phyloP scores from a whole-genome alignment of 2,888 invertebrate genomes.

The Ferdinandea cuprea region DNA sequence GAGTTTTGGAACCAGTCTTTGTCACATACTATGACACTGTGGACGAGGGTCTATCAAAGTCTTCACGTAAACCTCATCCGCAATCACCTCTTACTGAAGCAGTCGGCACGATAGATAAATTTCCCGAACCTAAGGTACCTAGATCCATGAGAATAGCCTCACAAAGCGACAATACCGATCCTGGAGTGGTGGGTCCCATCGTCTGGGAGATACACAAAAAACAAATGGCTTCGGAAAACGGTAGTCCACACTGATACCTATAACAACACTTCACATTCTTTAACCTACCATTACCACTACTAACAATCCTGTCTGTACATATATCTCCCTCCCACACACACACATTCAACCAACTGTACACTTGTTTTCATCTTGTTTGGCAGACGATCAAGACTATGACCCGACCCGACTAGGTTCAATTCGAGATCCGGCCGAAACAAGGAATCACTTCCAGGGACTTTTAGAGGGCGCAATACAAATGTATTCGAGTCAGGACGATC shows the following conservation, averaged over 20 bases:
- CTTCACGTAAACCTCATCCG: conserved; percentile 49
- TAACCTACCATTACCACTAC: conserved; percentile 55
- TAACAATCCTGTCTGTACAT: conserved; percentile 64
- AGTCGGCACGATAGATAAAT: conserved; percentile 78
- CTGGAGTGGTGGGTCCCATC: conserved; percentile 92
- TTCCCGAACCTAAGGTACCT: conserved; percentile 80
- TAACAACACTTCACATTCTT: conserved; percentile 66
- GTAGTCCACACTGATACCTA: conserved; percentile 75
- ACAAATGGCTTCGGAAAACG: conserved; percentile 83
- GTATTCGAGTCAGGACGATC: conserved; percentile 82
- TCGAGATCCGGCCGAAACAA: conserved; percentile 81
- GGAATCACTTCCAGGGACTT: conserved; percentile 82
- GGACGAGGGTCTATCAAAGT: conserved; percentile 78
- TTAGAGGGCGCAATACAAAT: conserved; percentile 83
- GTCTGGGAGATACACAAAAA: conserved; percentile 93
- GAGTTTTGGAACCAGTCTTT: conserved; percentile 91
- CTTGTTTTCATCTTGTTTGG: conserved; percentile 74
- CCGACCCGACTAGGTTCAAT: conserved; percentile 77
- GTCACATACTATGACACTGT: conserved; percentile 87
- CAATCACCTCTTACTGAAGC: conserved; percentile 76
- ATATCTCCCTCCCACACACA: conserved; percentile 24
- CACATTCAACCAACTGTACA: conserved; percentile 63
- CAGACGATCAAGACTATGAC: conserved; percentile 67
- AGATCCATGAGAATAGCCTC: conserved; percentile 84
- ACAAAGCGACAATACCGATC: conserved; percentile 90